These are phyloP conservation scores for Trematomus bernacchii DNA, from an alignment of 2,797 vertebrate species.

Conservation along the genomic window DNA sequence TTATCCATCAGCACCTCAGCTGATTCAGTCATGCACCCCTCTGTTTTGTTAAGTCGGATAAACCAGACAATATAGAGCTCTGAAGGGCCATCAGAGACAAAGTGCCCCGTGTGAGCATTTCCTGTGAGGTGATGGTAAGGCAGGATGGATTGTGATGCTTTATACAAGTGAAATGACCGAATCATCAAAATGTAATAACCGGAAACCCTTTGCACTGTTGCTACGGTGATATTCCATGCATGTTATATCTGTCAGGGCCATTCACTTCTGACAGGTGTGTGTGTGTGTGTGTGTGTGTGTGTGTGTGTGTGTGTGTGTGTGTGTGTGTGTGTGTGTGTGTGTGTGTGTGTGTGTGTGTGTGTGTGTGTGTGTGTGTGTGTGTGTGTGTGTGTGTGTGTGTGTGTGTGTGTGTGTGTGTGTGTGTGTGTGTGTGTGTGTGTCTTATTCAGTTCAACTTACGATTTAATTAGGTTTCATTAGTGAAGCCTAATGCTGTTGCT, in stretches of 20 bases:
- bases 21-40: constrained; percentile 20
- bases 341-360: not conserved
- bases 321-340: not conserved
- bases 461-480: not conserved
- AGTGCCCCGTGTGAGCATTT: constrained; percentile 10
- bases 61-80: constrained; percentile 12
- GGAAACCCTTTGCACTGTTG: constrained; percentile 28
- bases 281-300: not conserved
- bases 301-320: no score
- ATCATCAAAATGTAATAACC: constrained; percentile 40
- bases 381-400: not conserved
- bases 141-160: constrained; percentile 11
- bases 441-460: not conserved
- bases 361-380: not conserved
- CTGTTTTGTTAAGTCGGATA: constrained; percentile 27
- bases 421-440: not conserved
- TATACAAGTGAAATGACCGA: constrained; percentile 26
- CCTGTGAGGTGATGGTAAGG: constrained; percentile 3
- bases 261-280: constrained; percentile 10
- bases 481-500: not conserved
- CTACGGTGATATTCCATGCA: constrained; percentile 19
- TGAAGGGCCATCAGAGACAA: constrained; percentile 39
- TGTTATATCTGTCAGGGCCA: constrained; percentile 12
- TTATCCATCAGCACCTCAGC: constrained; percentile 42
- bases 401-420: not conserved